These are phyloP conservation scores for Pluvialis apricaria DNA, from an alignment of 2,113 vertebrate genomes.

Conservation along the genomic window DNA sequence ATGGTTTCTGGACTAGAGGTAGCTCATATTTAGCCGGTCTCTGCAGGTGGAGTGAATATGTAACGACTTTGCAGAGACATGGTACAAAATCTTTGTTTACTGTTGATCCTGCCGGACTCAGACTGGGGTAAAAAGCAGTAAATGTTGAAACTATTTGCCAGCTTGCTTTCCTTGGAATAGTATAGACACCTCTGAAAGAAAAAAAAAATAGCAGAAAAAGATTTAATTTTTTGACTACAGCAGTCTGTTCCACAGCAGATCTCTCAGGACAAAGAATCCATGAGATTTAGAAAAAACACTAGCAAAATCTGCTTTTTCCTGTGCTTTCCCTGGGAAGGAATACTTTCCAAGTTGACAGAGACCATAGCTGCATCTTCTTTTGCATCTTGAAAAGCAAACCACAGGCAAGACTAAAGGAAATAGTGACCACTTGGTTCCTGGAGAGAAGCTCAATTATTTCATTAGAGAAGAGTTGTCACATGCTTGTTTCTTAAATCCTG, in stretches of 20 bases:
- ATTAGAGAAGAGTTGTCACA: constrained; percentile 37
- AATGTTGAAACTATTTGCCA: not conserved
- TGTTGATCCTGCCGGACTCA: not conserved
- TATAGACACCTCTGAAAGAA: not conserved
- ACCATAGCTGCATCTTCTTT: not conserved
- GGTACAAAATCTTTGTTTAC: not conserved
- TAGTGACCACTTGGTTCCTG: constrained; percentile 2
- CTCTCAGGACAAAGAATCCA: not conserved
- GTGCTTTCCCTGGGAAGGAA: not conserved
- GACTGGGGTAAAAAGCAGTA: not conserved
- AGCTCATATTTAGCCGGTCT: not conserved
- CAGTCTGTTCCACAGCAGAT: not conserved
- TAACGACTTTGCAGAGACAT: not conserved
- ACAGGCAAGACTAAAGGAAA: not conserved
- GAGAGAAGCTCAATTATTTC: constrained; percentile 14
- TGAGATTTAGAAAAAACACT: not conserved
- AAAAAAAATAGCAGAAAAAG: not conserved
- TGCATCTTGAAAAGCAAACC: not conserved
- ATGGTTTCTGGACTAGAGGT: not conserved
- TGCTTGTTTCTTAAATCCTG: constrained; percentile 53
- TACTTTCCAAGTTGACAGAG: not conserved
- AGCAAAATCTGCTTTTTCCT: not conserved
- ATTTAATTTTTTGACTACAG: not conserved
- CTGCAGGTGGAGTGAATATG: not conserved
- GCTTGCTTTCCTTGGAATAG: not conserved